Percentiles rank a stretch among this genome's conserved stretches.
Evolutionary conservation across 2,888 invertebrate species (phyloP).

Genomic region (Hirtodrosophila histrioides): DNA sequence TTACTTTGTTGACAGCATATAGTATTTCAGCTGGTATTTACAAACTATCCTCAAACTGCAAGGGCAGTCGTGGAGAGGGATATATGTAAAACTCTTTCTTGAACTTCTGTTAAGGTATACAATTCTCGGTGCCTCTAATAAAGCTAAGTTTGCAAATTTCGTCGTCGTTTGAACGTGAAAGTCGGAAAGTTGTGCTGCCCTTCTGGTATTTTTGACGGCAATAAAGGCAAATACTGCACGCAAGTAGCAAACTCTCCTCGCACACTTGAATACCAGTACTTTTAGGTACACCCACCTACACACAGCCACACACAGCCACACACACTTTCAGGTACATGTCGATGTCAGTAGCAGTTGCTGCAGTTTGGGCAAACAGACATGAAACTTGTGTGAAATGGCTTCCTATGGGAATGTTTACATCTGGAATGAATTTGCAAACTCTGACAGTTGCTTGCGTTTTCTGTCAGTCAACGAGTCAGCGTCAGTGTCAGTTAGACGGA

Average conservation of each 20-base stretch:
- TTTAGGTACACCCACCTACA: neutral
- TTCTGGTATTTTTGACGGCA: slow-evolving; percentile 40
- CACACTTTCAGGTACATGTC: slow-evolving; percentile 8
- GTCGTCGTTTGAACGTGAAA: slow-evolving; percentile 23
- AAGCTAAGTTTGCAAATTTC: slow-evolving; percentile 44
- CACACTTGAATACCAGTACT: neutral
- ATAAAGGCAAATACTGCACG: slow-evolving; percentile 44
- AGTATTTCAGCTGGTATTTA: too few relatives aligned
- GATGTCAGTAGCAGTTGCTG: slow-evolving; percentile 69
- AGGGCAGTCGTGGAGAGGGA: too few relatives aligned
- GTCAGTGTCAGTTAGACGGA: slow-evolving; percentile 58
- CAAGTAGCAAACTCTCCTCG: slow-evolving; percentile 15
- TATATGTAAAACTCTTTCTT: too few relatives aligned
- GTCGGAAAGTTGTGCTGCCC: slow-evolving; percentile 54
- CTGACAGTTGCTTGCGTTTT: slow-evolving; percentile 75
- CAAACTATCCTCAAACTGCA: too few relatives aligned
- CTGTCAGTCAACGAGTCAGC: slow-evolving; percentile 71
- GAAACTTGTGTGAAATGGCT: slow-evolving; percentile 71
- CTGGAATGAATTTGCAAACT: slow-evolving; percentile 74
- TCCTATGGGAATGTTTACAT: slow-evolving; percentile 75
- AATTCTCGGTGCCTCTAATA: slow-evolving; percentile 22
- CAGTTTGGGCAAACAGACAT: slow-evolving; percentile 70
- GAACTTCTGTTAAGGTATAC: slow-evolving; percentile 33
- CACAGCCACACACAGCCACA: neutral
- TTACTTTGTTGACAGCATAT: too few relatives aligned